phyloP scores from a whole-genome alignment of 1,140 invertebrate species.

The Bombyx mandarina region DNA sequence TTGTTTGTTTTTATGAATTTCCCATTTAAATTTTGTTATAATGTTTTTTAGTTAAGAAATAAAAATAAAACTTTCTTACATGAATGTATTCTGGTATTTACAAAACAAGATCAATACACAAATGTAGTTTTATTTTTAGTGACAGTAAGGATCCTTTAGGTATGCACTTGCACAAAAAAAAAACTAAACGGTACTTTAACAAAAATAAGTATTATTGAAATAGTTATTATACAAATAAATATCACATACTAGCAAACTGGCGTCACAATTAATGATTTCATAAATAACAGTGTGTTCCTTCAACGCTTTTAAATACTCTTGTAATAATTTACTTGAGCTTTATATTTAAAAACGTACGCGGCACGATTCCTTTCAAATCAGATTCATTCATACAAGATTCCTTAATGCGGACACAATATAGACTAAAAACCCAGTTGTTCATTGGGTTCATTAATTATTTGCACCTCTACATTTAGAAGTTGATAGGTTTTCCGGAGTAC shows the following conservation, averaged over 20 bases:
- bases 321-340: too few relatives aligned
- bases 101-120: too few relatives aligned
- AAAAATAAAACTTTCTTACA: too few relatives aligned
- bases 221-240: slow-evolving; percentile 13
- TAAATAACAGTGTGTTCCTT: not conserved
- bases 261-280: slow-evolving; percentile 1
- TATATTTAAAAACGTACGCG: not conserved
- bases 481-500: slow-evolving; percentile 98
- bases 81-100: too few relatives aligned
- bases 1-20: too few relatives aligned
- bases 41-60: too few relatives aligned
- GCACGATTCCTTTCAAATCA: slow-evolving; percentile 26
- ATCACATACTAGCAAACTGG: slow-evolving; percentile 10
- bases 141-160: too few relatives aligned
- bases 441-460: slow-evolving; percentile 23
- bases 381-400: slow-evolving; percentile 53
- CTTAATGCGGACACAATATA: slow-evolving; percentile 24
- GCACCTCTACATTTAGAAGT: slow-evolving; percentile 79
- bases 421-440: slow-evolving; percentile 17
- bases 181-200: not conserved
- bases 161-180: too few relatives aligned
- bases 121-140: too few relatives aligned
- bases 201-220: too few relatives aligned
- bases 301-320: not conserved
- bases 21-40: too few relatives aligned